Percentiles rank a stretch among this genome's conserved stretches.
Conservation (phyloP, 2,797 vertebrate species). For the Cryptoprocta ferox region DNA sequence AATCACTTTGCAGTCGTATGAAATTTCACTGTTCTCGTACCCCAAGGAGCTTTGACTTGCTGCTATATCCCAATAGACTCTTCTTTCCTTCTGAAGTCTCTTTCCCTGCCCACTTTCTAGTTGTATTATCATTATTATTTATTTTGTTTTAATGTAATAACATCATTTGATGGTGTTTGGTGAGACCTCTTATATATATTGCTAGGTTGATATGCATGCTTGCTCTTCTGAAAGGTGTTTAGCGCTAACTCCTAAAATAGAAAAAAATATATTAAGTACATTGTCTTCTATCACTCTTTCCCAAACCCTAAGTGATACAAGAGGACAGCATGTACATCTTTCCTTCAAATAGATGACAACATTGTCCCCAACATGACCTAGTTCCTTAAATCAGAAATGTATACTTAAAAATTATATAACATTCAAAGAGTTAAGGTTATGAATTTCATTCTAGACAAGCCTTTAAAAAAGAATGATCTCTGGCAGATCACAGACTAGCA, state of each 20-base stretch:
- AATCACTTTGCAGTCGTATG: neutral
- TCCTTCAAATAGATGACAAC: neutral
- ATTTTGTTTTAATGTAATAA: slow-evolving; percentile 7
- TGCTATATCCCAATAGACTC: fast-evolving
- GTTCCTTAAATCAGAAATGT: slow-evolving; percentile 54
- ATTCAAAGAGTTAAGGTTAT: slow-evolving; percentile 50
- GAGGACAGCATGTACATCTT: neutral
- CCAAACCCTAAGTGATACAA: neutral
- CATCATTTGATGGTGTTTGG: neutral
- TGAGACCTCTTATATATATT: neutral
- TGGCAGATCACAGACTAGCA: slow-evolving; percentile 2
- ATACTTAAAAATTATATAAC: neutral
- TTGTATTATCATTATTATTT: neutral
- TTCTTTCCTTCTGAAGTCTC: neutral
- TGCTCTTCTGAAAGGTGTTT: neutral
- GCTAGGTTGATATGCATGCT: neutral
- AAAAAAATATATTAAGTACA: neutral
- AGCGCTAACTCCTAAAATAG: neutral
- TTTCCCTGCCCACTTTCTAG: neutral
- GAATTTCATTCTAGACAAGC: neutral
- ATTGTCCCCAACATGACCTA: neutral
- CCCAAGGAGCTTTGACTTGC: neutral
- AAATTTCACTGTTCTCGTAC: neutral
- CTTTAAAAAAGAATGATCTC: slow-evolving; percentile 2
- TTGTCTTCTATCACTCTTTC: neutral